Percentiles rank a stretch among this genome's conserved stretches.
Evolutionary conservation across 2,113 vertebrate genomes (phyloP).

Genomic region (Bostrychus sinensis): DNA sequence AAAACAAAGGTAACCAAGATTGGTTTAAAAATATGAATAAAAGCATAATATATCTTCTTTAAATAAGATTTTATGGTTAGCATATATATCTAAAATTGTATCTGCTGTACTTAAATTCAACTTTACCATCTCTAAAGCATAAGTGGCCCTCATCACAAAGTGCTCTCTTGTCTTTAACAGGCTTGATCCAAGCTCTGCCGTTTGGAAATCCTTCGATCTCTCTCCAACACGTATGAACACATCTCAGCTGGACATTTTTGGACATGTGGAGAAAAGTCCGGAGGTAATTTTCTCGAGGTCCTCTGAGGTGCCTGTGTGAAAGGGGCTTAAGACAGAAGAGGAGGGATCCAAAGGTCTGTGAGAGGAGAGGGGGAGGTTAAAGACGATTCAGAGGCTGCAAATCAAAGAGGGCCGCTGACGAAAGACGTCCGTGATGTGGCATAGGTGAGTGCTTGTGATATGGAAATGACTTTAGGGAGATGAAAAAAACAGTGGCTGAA

Average conservation of each 20-base stretch:
- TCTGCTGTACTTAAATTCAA: too few species aligned
- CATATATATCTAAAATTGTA: too few species aligned
- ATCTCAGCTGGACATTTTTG: slow-evolving; percentile 1
- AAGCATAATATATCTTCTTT: too few species aligned
- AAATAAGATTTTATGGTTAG: too few species aligned
- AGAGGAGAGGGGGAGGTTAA: slow-evolving; percentile 34
- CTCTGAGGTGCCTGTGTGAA: background rate
- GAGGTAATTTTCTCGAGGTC: background rate
- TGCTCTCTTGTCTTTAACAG: background rate
- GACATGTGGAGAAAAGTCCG: background rate
- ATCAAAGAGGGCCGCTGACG: slow-evolving; percentile 59
- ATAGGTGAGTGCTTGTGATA: slow-evolving; percentile 62
- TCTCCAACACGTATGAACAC: background rate
- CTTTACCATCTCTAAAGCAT: too few species aligned
- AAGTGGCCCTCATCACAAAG: background rate
- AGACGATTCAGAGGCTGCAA: slow-evolving; percentile 38
- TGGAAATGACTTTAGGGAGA: slow-evolving; percentile 60
- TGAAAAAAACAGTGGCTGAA: slow-evolving; percentile 47
- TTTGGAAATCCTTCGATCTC: background rate
- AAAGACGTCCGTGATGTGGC: slow-evolving; percentile 45
- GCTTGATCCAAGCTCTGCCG: background rate
- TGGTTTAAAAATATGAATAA: too few species aligned
- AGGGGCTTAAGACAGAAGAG: slow-evolving; percentile 10
- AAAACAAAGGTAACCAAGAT: too few species aligned
- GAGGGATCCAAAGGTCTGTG: slow-evolving; percentile 40